These are phyloP conservation scores for Lepus townsendii DNA, from an alignment of 2,797 vertebrate species.

Conservation along the genomic window DNA sequence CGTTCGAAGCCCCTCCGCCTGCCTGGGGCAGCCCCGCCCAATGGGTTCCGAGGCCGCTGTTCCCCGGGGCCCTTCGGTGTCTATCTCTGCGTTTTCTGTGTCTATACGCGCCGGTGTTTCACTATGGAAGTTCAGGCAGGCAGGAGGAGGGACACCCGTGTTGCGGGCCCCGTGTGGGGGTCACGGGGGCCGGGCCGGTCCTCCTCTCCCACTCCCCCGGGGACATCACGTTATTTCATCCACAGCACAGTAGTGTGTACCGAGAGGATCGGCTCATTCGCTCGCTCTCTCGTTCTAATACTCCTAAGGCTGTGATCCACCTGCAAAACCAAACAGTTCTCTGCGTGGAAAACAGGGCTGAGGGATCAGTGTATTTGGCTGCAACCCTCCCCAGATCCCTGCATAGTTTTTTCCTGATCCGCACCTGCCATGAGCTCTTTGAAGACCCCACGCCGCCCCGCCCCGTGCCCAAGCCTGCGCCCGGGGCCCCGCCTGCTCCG, in stretches of 20 bases:
- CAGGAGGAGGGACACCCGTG: background rate
- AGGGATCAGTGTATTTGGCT: too few species aligned
- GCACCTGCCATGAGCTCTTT: too few species aligned
- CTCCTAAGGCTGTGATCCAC: background rate
- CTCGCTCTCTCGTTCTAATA: background rate
- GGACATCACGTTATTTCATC: background rate
- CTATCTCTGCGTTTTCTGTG: accelerated
- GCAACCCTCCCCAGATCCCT: too few species aligned
- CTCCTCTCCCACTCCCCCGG: accelerated
- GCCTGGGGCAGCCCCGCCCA: accelerated
- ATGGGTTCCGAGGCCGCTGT: background rate
- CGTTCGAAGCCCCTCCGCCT: background rate
- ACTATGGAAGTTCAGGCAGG: background rate
- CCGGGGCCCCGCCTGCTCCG: too few species aligned
- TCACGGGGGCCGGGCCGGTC: too few species aligned
- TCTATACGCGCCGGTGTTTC: background rate
- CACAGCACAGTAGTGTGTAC: accelerated
- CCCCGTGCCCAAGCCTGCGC: too few species aligned
- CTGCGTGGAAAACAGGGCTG: too few species aligned
- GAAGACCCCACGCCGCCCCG: too few species aligned
- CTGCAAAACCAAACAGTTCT: background rate
- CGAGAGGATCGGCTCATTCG: background rate
- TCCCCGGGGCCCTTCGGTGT: background rate
- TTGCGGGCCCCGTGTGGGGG: accelerated
- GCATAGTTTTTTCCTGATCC: too few species aligned